Evolutionary conservation across 2,113 vertebrate species (phyloP).

Genomic region (Isurus oxyrinchus): DNA sequence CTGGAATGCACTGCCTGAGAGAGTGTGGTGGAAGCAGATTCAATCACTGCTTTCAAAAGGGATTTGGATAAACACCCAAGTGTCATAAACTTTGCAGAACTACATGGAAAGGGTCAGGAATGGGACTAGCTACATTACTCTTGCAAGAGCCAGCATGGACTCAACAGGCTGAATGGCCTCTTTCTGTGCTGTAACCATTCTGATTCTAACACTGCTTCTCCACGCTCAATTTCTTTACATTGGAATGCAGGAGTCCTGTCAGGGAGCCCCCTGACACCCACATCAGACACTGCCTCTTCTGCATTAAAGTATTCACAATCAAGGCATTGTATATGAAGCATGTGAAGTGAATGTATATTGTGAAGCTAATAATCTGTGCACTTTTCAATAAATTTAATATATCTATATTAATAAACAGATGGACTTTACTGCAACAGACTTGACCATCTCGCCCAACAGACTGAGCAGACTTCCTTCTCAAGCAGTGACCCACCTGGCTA

Average conservation of each 20-base stretch:
- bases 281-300: background rate
- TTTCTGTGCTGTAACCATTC: background rate
- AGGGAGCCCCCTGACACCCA: background rate
- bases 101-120: too few relatives aligned
- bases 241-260: background rate
- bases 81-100: too few relatives aligned
- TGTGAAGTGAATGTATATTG: slow-evolving; percentile 24
- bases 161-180: background rate
- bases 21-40: background rate
- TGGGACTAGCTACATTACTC: too few relatives aligned
- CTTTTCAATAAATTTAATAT: slow-evolving; percentile 23
- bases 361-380: background rate
- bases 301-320: background rate
- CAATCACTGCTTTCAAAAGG: background rate
- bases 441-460: background rate
- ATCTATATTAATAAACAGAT: slow-evolving; percentile 19
- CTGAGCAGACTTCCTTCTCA: background rate
- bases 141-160: too few relatives aligned
- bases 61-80: too few relatives aligned
- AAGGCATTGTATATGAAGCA: slow-evolving; percentile 13
- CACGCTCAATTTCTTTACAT: background rate
- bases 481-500: background rate
- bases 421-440: background rate
- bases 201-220: background rate
- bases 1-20: too few relatives aligned